Percentiles rank a stretch among this genome's conserved stretches.
Conservation (phyloP, 2,797 vertebrate genomes). For the Phyllotis vaccarum region DNA sequence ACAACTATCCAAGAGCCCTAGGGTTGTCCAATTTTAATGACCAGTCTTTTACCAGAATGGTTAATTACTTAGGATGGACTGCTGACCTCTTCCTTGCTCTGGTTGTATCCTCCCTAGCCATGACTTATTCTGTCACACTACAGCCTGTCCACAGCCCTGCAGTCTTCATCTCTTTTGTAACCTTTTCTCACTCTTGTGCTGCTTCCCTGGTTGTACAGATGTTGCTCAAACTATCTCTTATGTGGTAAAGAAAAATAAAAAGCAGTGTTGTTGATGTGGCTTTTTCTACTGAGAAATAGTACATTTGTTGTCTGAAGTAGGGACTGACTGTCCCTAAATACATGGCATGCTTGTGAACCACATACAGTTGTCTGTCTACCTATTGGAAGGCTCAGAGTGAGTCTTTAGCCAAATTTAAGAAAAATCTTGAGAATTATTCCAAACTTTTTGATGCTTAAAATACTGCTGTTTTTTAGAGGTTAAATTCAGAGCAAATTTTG, state of each 20-base stretch:
- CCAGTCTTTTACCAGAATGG: not conserved
- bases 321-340: not conserved
- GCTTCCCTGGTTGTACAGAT: not conserved
- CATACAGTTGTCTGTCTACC: not conserved
- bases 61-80: not conserved
- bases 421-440: slow-evolving; percentile 46
- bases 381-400: not conserved
- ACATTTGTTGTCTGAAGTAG: not conserved
- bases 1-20: not conserved
- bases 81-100: not conserved
- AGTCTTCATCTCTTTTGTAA: not conserved
- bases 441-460: slow-evolving; percentile 34
- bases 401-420: slow-evolving; percentile 49
- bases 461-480: not conserved
- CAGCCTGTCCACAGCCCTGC: not conserved
- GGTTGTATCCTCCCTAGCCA: not conserved
- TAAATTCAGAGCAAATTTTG: slow-evolving; percentile 17
- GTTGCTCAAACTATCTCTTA: slow-evolving; percentile 21
- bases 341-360: not conserved
- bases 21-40: not conserved
- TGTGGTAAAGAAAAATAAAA: slow-evolving; percentile 59
- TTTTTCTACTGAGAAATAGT: slow-evolving; percentile 67
- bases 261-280: slow-evolving; percentile 5
- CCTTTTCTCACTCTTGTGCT: slow-evolving; percentile 32
- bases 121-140: not conserved